Evolutionary conservation across 2,888 invertebrate species (phyloP).

Genomic region (Oasisia sp.): DNA sequence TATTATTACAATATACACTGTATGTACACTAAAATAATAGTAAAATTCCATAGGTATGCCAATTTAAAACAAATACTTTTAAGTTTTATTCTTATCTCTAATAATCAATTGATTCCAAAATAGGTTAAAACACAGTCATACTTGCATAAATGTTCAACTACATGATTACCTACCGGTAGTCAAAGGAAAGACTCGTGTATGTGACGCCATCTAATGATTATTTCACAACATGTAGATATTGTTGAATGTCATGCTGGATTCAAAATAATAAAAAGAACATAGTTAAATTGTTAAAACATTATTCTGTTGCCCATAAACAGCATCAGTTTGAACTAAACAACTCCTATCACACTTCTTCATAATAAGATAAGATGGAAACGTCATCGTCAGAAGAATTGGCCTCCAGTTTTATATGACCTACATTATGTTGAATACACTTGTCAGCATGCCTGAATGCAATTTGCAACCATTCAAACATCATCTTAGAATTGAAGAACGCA

Average conservation of each 20-base stretch:
- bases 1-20: no score
- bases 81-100: no score
- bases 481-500: background rate
- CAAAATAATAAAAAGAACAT: no score
- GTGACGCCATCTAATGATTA: background rate
- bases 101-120: no score
- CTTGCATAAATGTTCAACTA: no score
- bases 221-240: background rate
- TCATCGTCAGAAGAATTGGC: background rate
- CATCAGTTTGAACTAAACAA: background rate
- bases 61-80: no score
- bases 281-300: background rate
- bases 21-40: no score
- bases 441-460: background rate
- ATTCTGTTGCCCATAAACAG: background rate
- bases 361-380: background rate
- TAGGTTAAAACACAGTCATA: no score
- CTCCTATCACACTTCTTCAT: background rate
- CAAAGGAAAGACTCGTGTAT: background rate
- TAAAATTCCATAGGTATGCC: no score
- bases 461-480: background rate
- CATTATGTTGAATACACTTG: background rate
- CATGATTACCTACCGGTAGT: no score
- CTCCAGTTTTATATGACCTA: background rate
- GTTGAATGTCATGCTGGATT: background rate